phyloP scores from a whole-genome alignment of 1,140 invertebrate species.

The Leptinotarsa defecta region DNA sequence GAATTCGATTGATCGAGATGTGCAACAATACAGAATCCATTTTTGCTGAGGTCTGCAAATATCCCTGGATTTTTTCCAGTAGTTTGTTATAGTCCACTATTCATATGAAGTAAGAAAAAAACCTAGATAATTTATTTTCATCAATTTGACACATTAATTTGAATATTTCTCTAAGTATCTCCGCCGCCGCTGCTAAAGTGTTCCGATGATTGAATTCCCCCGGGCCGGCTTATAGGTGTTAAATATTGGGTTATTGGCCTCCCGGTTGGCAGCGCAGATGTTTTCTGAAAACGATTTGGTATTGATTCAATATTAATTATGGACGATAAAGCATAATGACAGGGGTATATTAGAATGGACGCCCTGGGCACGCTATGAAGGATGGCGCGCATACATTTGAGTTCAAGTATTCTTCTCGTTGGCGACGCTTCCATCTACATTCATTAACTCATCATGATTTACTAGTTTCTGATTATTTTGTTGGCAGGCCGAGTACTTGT shows the following conservation, averaged over 20 bases:
- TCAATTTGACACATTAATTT: no score
- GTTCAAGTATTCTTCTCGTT: not conserved
- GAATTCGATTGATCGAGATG: no score
- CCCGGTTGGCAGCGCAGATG: not conserved
- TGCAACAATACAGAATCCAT: no score
- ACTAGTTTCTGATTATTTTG: no score
- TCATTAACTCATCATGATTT: no score
- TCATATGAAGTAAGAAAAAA: no score
- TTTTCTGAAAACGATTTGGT: constrained; percentile 3
- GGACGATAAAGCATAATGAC: constrained; percentile 3
- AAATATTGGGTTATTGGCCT: constrained; percentile 8
- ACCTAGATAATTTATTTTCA: no score
- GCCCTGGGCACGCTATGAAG: not conserved
- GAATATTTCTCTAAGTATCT: not conserved
- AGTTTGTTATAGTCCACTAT: no score
- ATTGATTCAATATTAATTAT: constrained; percentile 9
- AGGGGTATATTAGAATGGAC: constrained; percentile 5
- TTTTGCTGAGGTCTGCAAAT: no score
- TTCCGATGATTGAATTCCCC: constrained; percentile 2
- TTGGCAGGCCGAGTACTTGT: no score
- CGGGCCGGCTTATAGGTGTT: not conserved
- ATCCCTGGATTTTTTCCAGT: no score
- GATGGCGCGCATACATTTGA: not conserved
- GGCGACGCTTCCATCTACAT: not conserved
- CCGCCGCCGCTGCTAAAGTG: not conserved